Evolutionary conservation across 2,888 invertebrate species (phyloP).

Genomic region (Aspidapion aeneum): DNA sequence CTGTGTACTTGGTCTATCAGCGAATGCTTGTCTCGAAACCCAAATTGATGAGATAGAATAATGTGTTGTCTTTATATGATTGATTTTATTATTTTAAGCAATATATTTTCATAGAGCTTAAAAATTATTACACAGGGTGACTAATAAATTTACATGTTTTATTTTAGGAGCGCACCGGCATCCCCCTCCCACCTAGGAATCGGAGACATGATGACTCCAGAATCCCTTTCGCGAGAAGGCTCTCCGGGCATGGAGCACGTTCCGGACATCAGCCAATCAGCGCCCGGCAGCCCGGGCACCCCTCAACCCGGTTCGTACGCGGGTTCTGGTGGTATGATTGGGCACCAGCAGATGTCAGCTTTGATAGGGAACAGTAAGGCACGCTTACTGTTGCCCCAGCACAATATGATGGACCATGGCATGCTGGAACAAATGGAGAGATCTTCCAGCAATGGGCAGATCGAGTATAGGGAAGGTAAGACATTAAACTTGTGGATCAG

Average conservation of each 20-base stretch:
- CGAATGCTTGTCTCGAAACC: too few species aligned
- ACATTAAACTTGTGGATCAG: too few species aligned
- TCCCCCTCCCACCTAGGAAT: constrained; percentile 91
- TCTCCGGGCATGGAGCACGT: constrained; percentile 81
- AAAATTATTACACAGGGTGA: too few species aligned
- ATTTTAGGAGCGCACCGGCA: constrained; percentile 82
- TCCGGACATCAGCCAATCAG: constrained; percentile 46
- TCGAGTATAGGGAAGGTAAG: constrained; percentile 45
- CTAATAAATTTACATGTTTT: too few species aligned
- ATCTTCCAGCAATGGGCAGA: constrained; percentile 41
- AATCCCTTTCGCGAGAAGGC: constrained; percentile 84
- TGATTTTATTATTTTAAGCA: too few species aligned
- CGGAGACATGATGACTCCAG: constrained; percentile 80
- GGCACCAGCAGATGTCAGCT: constrained; percentile 50
- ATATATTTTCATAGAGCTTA: too few species aligned
- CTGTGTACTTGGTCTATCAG: too few species aligned
- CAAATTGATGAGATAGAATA: too few species aligned
- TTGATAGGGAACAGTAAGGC: constrained; percentile 50
- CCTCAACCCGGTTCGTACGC: constrained; percentile 42
- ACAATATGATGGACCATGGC: constrained; percentile 18
- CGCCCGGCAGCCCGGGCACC: constrained; percentile 57
- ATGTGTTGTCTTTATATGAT: too few species aligned
- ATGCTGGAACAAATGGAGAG: constrained; percentile 16
- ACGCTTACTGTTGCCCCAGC: constrained; percentile 55
- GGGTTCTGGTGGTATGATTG: constrained; percentile 47